A percentile compares a stretch with the other conserved stretches of the same genome.
Conservation (phyloP, 2,797 vertebrate genomes). For the Myiotriccus ornatus region DNA sequence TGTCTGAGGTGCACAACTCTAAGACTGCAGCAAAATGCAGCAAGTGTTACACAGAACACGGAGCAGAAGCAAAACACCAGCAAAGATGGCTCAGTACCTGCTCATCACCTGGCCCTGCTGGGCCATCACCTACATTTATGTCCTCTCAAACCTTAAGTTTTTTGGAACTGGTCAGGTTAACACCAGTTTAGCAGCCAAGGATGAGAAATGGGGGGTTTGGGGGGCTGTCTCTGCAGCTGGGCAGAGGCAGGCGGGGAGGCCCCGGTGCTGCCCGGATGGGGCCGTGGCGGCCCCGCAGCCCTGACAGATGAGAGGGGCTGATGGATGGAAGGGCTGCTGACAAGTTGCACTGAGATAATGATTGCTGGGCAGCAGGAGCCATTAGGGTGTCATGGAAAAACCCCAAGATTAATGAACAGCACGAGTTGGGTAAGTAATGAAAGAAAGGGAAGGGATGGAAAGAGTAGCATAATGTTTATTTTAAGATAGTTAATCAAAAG, state of each 20-base stretch:
- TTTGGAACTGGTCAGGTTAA: neutral
- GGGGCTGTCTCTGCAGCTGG: neutral
- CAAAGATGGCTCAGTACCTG: neutral
- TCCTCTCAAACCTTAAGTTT: neutral
- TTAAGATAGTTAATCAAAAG: conserved; percentile 40
- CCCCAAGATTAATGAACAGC: conserved; percentile 58
- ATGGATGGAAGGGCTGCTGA: conserved; percentile 51
- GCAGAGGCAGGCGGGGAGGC: neutral
- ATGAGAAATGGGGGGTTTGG: neutral
- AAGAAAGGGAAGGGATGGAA: neutral
- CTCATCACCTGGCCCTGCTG: fast-evolving
- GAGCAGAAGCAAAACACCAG: neutral
- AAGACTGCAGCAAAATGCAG: neutral
- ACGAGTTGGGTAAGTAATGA: conserved; percentile 23
- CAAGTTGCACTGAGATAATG: conserved; percentile 54
- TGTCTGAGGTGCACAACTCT: neutral
- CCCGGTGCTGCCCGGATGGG: neutral
- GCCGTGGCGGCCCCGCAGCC: neutral
- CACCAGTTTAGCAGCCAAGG: neutral
- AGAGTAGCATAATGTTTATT: conserved; percentile 45
- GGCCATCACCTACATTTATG: fast-evolving
- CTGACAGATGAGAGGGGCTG: conserved; percentile 47
- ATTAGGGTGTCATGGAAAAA: conserved; percentile 58
- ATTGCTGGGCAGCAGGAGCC: conserved; percentile 63
- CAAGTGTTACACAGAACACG: neutral